phyloP scores from a whole-genome alignment of 2,113 vertebrate genomes.

The Regulus satrapa region DNA sequence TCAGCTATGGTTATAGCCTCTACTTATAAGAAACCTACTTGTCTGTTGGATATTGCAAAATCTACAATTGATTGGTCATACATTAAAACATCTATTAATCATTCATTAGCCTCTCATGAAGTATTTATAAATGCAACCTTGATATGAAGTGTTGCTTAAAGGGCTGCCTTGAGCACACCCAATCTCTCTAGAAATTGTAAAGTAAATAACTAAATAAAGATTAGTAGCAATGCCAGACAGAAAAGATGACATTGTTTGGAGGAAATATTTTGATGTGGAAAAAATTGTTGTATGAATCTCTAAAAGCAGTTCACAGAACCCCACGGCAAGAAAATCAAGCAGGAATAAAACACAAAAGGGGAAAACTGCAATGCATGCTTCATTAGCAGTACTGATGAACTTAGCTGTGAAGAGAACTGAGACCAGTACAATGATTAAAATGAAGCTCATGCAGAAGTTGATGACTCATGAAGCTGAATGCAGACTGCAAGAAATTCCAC shows the following conservation, averaged over 20 bases:
- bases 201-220: constrained; percentile 49
- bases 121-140: constrained; percentile 64
- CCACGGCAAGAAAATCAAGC: not conserved
- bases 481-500: not conserved
- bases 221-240: not conserved
- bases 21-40: constrained; percentile 54
- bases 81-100: constrained; percentile 65
- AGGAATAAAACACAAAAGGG: not conserved
- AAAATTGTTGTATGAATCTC: not conserved
- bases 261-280: not conserved
- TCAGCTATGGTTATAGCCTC: constrained; percentile 51
- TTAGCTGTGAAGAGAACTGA: not conserved
- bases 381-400: not conserved
- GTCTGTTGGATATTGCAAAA: constrained; percentile 1
- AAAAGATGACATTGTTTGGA: not conserved
- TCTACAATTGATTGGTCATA: constrained; percentile 56
- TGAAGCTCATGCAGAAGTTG: too few relatives aligned
- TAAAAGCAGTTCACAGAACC: not conserved
- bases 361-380: not conserved
- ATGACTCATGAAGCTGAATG: too few relatives aligned
- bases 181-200: constrained; percentile 28
- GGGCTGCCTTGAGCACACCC: constrained; percentile 26
- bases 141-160: constrained; percentile 60
- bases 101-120: constrained; percentile 63
- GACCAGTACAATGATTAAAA: not conserved